Conservation (phyloP, 2,888 invertebrate genomes). For the Melolontha melolontha region DNA sequence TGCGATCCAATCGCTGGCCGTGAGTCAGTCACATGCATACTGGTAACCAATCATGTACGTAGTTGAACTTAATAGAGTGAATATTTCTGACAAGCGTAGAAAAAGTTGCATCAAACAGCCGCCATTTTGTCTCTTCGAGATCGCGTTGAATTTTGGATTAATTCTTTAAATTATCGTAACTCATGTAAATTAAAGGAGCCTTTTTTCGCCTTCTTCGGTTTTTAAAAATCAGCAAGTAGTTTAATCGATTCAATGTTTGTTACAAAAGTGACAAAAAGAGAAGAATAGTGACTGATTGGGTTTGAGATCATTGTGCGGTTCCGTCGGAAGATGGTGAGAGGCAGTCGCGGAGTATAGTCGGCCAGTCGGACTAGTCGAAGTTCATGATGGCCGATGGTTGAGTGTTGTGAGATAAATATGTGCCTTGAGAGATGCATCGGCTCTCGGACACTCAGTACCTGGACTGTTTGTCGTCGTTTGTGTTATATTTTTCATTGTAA, state of each 20-base stretch:
- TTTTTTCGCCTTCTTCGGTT: conserved; percentile 63
- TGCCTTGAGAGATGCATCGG: conserved; percentile 81
- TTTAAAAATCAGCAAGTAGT: conserved; percentile 59
- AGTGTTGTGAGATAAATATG: conserved; percentile 73
- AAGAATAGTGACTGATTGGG: conserved; percentile 73
- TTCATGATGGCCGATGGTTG: conserved; percentile 87
- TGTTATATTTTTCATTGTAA: conserved; percentile 63
- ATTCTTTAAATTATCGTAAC: conserved; percentile 76
- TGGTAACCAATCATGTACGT: conserved; percentile 62
- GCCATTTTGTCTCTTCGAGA: conserved; percentile 91
- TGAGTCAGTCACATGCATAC: conserved; percentile 66
- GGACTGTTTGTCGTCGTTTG: conserved; percentile 70
- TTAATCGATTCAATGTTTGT: conserved; percentile 63
- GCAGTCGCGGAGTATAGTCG: conserved; percentile 69
- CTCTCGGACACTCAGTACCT: conserved; percentile 77
- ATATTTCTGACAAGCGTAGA: conserved; percentile 93
- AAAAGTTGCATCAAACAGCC: conserved; percentile 95
- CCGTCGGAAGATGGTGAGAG: conserved; percentile 81
- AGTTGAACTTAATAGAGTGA: conserved; percentile 67
- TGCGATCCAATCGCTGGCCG: conserved; percentile 62
- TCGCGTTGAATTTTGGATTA: conserved; percentile 81
- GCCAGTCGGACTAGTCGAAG: conserved; percentile 77
- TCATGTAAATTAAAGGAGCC: conserved; percentile 62
- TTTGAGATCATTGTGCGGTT: conserved; percentile 80
- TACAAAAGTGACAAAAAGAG: conserved; percentile 68